phyloP scores from a whole-genome alignment of 2,888 invertebrate genomes.

The Ochropleura plecta region DNA sequence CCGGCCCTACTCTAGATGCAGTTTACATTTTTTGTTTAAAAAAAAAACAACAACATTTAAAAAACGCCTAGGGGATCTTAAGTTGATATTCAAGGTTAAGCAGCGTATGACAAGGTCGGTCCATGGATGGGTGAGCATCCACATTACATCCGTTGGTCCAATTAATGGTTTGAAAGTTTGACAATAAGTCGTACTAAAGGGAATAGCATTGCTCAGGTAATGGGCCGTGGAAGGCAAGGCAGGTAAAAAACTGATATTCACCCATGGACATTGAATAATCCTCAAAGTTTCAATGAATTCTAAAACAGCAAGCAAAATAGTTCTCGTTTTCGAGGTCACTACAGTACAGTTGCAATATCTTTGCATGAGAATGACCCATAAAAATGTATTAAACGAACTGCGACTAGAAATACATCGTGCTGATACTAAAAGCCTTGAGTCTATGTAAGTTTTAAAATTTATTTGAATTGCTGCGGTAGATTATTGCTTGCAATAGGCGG shows the following conservation, averaged over 20 bases:
- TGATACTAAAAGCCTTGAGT: slow-evolving; percentile 25
- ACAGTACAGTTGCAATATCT: slow-evolving; percentile 55
- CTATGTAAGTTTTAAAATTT: slow-evolving; percentile 34
- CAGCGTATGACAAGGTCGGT: not conserved
- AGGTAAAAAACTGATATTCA: too few species aligned
- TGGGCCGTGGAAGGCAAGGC: not conserved
- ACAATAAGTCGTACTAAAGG: not conserved
- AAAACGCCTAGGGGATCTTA: not conserved
- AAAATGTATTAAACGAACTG: slow-evolving; percentile 35
- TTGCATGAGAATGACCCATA: slow-evolving; percentile 55
- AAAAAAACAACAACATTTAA: slow-evolving; percentile 1
- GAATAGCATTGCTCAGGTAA: not conserved
- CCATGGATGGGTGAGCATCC: not conserved
- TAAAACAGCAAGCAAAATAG: slow-evolving; percentile 19
- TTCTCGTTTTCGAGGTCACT: slow-evolving; percentile 25
- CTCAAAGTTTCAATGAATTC: slow-evolving; percentile 18
- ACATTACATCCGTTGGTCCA: not conserved
- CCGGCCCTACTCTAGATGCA: slow-evolving; percentile 41
- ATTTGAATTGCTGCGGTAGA: slow-evolving; percentile 15
- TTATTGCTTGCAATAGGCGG: slow-evolving; percentile 24
- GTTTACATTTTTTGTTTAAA: slow-evolving; percentile 23
- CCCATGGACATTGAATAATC: not conserved
- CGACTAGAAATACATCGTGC: slow-evolving; percentile 27
- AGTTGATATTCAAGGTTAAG: not conserved
- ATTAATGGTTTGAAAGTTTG: not conserved